Conservation (phyloP, 2,888 invertebrate genomes). For the Lottia gigantea region DNA sequence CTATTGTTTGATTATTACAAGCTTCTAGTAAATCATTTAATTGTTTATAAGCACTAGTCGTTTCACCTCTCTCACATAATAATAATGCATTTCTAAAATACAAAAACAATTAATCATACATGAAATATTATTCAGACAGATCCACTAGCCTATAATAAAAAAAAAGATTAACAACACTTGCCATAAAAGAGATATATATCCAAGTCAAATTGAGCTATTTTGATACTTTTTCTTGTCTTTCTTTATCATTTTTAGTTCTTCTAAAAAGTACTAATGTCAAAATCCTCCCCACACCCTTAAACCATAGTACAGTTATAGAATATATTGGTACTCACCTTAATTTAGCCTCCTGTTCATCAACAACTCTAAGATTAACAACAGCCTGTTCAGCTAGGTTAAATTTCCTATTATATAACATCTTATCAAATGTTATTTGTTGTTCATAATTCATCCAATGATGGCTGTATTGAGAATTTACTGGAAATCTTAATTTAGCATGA, state of each 20-base stretch:
- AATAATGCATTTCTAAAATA: constrained; percentile 54
- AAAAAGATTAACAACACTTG: too few relatives aligned
- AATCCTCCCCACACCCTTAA: too few relatives aligned
- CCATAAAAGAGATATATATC: too few relatives aligned
- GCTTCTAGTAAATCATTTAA: constrained; percentile 53
- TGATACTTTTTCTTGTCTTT: too few relatives aligned
- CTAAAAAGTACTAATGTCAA: too few relatives aligned
- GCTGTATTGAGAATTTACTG: constrained; percentile 73
- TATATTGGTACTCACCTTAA: constrained; percentile 46
- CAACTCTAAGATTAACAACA: constrained; percentile 77
- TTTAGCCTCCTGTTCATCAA: constrained; percentile 76
- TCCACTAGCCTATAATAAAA: too few relatives aligned
- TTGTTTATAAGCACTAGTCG: constrained; percentile 47
- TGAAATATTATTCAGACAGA: too few relatives aligned
- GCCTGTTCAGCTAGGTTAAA: constrained; percentile 79
- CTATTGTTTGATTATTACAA: constrained; percentile 35
- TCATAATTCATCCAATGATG: constrained; percentile 77
- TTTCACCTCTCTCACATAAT: constrained; percentile 62
- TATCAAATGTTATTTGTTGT: constrained; percentile 61
- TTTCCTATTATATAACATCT: constrained; percentile 70
- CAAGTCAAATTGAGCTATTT: too few relatives aligned
- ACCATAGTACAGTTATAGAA: too few relatives aligned
- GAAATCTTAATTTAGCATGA: constrained; percentile 76
- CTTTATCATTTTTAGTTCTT: too few relatives aligned
- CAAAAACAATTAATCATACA: too few relatives aligned